Evolutionary conservation across 2,113 vertebrate genomes (phyloP).

Genomic region (Orycteropus afer): DNA sequence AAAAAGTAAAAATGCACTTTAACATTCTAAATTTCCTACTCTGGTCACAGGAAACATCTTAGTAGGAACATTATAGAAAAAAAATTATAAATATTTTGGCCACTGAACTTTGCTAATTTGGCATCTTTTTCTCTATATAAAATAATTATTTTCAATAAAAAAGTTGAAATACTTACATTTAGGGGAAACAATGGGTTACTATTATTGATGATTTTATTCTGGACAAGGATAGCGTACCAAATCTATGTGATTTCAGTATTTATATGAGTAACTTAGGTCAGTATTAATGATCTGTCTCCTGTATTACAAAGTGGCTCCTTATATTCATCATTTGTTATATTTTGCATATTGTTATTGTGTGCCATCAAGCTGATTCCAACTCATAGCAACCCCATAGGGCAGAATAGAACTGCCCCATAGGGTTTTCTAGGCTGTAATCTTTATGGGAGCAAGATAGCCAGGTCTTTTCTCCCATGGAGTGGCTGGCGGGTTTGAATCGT

Average conservation of each 20-base stretch:
- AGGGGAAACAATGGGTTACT: neutral
- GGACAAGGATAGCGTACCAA: neutral
- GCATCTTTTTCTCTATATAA: neutral
- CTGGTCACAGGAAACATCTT: neutral
- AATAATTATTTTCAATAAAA: constrained; percentile 50
- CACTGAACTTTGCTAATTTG: neutral
- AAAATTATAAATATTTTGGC: neutral
- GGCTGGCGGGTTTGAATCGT: neutral
- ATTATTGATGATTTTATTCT: constrained; percentile 14
- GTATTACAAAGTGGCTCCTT: neutral
- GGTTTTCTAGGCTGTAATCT: neutral
- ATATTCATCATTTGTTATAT: neutral
- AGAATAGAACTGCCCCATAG: neutral
- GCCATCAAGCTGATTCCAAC: neutral
- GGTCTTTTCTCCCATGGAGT: neutral
- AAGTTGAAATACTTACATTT: constrained; percentile 39
- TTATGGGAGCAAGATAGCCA: neutral
- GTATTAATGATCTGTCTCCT: neutral
- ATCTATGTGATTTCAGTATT: neutral
- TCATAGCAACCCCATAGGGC: neutral
- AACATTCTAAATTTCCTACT: neutral
- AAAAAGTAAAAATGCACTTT: neutral
- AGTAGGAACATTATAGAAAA: neutral
- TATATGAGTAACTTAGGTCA: neutral
- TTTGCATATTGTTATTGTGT: neutral